These are phyloP conservation scores for Lophochroa leadbeateri DNA, from an alignment of 2,113 vertebrate species.

Conservation along the genomic window DNA sequence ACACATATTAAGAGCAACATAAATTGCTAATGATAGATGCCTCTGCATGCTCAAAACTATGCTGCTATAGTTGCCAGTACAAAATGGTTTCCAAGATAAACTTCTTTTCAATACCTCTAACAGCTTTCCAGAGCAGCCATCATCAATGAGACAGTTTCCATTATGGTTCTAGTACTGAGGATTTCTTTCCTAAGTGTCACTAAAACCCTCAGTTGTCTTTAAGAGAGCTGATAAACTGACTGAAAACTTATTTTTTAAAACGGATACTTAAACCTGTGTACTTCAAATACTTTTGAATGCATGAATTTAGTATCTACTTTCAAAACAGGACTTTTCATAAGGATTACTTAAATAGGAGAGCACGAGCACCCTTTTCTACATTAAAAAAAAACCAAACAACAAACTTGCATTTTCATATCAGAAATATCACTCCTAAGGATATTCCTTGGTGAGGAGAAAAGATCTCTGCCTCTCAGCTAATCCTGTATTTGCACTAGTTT, in stretches of 20 bases:
- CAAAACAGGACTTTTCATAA: neutral
- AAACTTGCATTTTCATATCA: neutral
- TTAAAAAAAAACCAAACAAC: neutral
- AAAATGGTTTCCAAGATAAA: neutral
- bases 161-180: neutral
- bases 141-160: neutral
- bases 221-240: neutral
- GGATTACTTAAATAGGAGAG: neutral
- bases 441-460: neutral
- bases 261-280: neutral
- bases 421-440: neutral
- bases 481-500: neutral
- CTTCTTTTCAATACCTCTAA: neutral
- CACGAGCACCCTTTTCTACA: neutral
- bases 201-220: neutral
- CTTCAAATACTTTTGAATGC: neutral
- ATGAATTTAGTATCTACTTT: neutral
- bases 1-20: neutral
- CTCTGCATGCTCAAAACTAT: neutral
- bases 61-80: neutral
- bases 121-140: neutral
- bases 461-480: neutral
- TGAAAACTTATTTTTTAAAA: neutral
- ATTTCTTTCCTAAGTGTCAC: neutral
- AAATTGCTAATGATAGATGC: neutral